These are phyloP conservation scores for Anagrus nilaparvatae DNA, from an alignment of 1,140 invertebrate species.

Conservation along the genomic window DNA sequence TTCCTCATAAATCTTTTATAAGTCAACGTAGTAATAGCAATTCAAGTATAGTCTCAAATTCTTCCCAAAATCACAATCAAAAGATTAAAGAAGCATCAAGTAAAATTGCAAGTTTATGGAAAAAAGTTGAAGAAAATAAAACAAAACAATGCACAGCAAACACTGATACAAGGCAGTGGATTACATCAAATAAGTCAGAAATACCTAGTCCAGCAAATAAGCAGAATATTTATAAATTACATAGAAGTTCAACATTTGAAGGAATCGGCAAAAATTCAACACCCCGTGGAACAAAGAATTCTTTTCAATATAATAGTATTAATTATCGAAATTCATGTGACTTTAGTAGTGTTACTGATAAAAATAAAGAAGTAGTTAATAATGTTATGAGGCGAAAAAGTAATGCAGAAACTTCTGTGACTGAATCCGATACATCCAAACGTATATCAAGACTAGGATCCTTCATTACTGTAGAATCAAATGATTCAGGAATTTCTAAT, in stretches of 20 bases:
- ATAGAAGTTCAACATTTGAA: conserved; percentile 63
- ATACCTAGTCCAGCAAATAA: no score
- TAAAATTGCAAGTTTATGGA: conserved; percentile 83
- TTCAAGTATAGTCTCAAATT: conserved; percentile 50
- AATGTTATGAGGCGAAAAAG: conserved; percentile 7
- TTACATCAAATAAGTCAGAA: conserved; percentile 30
- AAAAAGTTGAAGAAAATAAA: conserved; percentile 67
- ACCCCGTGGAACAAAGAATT: conserved; percentile 9
- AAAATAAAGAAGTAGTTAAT: conserved; percentile 21
- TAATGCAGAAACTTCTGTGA: conserved; percentile 5
- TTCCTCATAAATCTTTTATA: conserved; percentile 17
- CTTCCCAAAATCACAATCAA: conserved; percentile 40
- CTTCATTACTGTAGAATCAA: conserved; percentile 37
- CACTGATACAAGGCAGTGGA: conserved; percentile 55
- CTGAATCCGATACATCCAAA: conserved; percentile 26
- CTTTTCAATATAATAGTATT: conserved; percentile 7
- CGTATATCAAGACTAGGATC: conserved; percentile 43
- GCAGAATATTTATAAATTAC: conserved; percentile 40
- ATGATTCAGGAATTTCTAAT: conserved; percentile 4
- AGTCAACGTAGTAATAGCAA: conserved; percentile 46
- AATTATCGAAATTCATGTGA: conserved; percentile 35
- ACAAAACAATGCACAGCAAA: conserved; percentile 45
- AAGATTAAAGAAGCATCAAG: conserved; percentile 65
- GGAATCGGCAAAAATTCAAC: conserved; percentile 48
- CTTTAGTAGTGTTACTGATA: conserved; percentile 28